These are phyloP conservation scores for Amphipoea oculea DNA, from an alignment of 2,888 invertebrate genomes.

Conservation along the genomic window DNA sequence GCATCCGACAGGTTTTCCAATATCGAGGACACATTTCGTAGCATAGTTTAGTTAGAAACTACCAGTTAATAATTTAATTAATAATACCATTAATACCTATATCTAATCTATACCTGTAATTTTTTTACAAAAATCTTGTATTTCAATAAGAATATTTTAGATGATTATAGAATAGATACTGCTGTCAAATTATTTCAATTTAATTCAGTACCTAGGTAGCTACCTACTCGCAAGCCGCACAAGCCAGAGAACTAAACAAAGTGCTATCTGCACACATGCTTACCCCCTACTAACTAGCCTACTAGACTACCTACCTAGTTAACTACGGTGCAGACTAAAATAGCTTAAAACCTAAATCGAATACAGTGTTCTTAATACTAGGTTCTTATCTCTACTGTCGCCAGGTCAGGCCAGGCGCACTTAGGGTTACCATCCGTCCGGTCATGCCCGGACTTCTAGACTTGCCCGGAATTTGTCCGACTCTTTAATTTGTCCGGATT, in stretches of 20 bases:
- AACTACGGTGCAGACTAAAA: too few relatives aligned
- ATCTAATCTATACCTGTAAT: constrained; percentile 9
- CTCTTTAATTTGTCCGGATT: too few relatives aligned
- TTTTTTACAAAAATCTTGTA: constrained; percentile 28
- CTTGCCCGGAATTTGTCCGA: too few relatives aligned
- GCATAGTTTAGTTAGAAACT: constrained; percentile 71
- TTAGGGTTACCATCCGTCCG: too few relatives aligned
- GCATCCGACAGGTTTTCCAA: constrained; percentile 72
- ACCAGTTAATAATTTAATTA: neutral
- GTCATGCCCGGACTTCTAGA: too few relatives aligned
- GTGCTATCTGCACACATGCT: neutral
- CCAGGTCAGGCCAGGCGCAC: too few relatives aligned
- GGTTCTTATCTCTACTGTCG: too few relatives aligned
- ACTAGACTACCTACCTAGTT: too few relatives aligned
- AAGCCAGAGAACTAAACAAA: neutral
- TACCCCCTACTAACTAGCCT: too few relatives aligned
- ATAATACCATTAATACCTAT: constrained; percentile 14
- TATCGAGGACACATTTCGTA: constrained; percentile 75
- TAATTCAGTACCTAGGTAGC: neutral
- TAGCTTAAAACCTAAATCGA: too few relatives aligned
- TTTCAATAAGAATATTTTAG: constrained; percentile 58
- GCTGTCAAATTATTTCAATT: constrained; percentile 8
- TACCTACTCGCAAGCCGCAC: neutral
- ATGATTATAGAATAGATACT: constrained; percentile 42
- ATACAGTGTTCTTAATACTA: too few relatives aligned